Evolutionary conservation across 2,113 vertebrate genomes (phyloP).

Genomic region (Circaetus gallicus): DNA sequence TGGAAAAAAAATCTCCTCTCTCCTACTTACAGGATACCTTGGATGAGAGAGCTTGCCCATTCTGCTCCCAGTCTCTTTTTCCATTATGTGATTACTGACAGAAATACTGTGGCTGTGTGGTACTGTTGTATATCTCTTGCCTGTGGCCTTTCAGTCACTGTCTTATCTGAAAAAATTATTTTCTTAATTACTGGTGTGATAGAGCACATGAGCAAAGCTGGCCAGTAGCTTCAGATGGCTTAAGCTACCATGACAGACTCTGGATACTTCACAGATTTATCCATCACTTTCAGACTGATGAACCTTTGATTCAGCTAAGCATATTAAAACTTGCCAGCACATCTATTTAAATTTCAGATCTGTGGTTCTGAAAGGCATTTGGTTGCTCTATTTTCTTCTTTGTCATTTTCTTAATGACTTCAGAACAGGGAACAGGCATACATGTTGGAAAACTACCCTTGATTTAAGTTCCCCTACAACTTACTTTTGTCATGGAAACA

Average conservation of each 20-base stretch:
- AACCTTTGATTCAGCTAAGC: background rate
- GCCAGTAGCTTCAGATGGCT: background rate
- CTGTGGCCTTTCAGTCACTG: background rate
- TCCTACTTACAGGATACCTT: background rate
- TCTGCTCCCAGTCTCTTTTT: background rate
- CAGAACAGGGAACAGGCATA: background rate
- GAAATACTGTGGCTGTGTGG: background rate
- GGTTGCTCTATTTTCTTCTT: background rate
- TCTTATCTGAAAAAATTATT: background rate
- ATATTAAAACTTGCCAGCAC: background rate
- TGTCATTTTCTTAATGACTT: background rate
- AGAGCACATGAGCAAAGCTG: background rate
- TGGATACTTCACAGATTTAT: background rate
- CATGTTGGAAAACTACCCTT: background rate
- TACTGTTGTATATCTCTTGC: background rate
- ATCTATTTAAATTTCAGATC: conserved; percentile 22
- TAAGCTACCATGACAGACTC: background rate
- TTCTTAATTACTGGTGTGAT: background rate
- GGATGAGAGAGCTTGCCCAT: background rate
- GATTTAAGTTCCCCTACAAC: background rate
- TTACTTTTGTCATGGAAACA: background rate
- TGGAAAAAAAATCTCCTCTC: background rate
- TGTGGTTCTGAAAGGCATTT: conserved; percentile 12
- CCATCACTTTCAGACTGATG: background rate
- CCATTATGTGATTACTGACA: background rate